phyloP scores from a whole-genome alignment of 2,113 vertebrate genomes.

The Paramormyrops kingsleyae region DNA sequence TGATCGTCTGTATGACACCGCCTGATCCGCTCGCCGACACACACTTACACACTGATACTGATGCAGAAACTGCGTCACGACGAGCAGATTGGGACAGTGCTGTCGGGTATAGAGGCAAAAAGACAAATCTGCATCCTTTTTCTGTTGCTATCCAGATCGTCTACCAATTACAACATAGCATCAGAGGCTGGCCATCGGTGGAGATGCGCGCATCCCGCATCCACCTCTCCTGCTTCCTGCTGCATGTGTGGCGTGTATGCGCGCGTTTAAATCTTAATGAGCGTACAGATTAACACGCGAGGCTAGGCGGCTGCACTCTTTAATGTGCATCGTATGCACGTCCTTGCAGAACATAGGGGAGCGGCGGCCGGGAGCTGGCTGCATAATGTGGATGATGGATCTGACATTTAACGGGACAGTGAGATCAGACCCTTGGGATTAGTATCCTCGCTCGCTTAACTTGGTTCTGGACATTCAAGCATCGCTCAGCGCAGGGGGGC shows the following conservation, averaged over 20 bases:
- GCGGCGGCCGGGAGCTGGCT: neutral
- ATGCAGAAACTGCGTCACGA: slow-evolving; percentile 23
- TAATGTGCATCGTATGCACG: neutral
- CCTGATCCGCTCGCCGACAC: slow-evolving; percentile 8
- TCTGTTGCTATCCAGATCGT: neutral
- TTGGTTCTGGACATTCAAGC: slow-evolving; percentile 16
- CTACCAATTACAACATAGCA: neutral
- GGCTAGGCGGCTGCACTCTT: neutral
- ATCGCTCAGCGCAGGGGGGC: neutral
- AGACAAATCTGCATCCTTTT: slow-evolving; percentile 7
- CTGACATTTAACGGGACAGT: slow-evolving; percentile 11
- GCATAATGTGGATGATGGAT: slow-evolving; percentile 16
- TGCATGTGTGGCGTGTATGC: slow-evolving; percentile 2
- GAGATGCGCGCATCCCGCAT: slow-evolving; percentile 17
- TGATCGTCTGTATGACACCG: neutral
- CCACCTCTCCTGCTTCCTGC: neutral
- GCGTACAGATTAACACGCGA: neutral
- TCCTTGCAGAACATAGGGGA: neutral
- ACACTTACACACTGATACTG: neutral
- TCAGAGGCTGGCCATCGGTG: slow-evolving; percentile 11
- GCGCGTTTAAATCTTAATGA: neutral
- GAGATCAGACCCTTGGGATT: slow-evolving; percentile 23
- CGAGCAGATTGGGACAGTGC: slow-evolving; percentile 7
- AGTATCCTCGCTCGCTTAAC: slow-evolving; percentile 3
- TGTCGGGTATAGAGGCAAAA: neutral